Evolutionary conservation across 2,888 invertebrate species (phyloP), one percentile per base, ranked within the genome.

Genomic region (Sturmia bella): DNA sequence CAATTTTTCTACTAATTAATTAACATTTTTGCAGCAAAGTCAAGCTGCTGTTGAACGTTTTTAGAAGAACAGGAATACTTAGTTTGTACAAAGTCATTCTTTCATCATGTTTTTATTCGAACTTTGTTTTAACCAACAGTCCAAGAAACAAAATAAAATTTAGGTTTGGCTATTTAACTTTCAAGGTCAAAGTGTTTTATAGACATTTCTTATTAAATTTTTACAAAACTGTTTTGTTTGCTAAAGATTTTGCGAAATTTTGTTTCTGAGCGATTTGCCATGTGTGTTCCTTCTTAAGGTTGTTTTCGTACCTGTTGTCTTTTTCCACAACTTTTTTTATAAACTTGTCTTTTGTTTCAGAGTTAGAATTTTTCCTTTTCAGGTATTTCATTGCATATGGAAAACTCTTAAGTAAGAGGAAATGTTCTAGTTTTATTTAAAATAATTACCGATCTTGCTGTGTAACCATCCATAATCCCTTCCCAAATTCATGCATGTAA

Each of bases 401-500:
- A 72, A 63, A 72, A 39, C 7, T 32, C 17, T 17, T 45, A 12
- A 0, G 9, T 12, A 19, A 15, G 4, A 41, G 19, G 52, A 61
- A 72, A 27, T 66, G 41, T 68, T 32, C 41, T 13, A 19, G 64
- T 73, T 59, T 45, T 83, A 83, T 73, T 77, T 83, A 72, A 80
- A 85, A 86, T 87, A 86, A 87, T 88, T 89, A 87, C 84, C 85
- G 86, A 85, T 87, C 87, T 70, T 32, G 52, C 45, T 87, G 87
- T 85, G 86, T 84, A 84, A 87, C 86, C 87, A 86, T 87, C 85
- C 84, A 80, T 57, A 84, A 85, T 84, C 84, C 81, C 84, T 85
- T 86, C 86, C 87, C 88, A 86, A 87, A 85, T 85, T 87, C 85
- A 85, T 89, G 88, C 89, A 89, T 89, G 89, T 84, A 87, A 89